These are phyloP conservation scores for Gymnocephalus cernua DNA, from an alignment of 2,113 vertebrate species.

Conservation along the genomic window DNA sequence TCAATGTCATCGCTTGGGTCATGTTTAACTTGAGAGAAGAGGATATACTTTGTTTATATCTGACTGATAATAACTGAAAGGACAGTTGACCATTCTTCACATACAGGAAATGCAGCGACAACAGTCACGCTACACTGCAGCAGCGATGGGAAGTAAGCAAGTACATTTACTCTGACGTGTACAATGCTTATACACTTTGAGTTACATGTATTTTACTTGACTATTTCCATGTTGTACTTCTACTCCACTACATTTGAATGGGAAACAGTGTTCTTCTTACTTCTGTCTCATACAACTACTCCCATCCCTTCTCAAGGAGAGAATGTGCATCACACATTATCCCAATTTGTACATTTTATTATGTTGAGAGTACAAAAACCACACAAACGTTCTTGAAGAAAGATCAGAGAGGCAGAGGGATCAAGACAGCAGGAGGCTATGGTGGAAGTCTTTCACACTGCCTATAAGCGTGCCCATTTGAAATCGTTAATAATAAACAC, in stretches of 20 bases:
- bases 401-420: no score
- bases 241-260: neutral
- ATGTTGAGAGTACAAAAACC: no score
- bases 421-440: no score
- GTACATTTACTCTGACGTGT: neutral
- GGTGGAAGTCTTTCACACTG: no score
- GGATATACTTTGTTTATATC: conserved; percentile 69
- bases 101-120: conserved; percentile 52
- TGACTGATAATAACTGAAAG: no score
- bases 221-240: neutral
- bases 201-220: neutral
- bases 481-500: neutral
- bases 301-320: no score
- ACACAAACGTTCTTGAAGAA: no score
- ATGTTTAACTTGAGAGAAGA: conserved; percentile 70
- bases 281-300: no score
- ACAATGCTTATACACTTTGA: neutral
- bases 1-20: conserved; percentile 66
- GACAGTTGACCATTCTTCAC: conserved; percentile 62
- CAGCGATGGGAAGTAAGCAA: neutral
- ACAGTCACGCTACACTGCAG: conserved; percentile 15
- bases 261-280: neutral
- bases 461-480: neutral
- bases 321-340: no score
- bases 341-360: no score